Evolutionary conservation across 2,797 vertebrate species (phyloP), one percentile per base, ranked within the genome.

Genomic region (Tapirus indicus): DNA sequence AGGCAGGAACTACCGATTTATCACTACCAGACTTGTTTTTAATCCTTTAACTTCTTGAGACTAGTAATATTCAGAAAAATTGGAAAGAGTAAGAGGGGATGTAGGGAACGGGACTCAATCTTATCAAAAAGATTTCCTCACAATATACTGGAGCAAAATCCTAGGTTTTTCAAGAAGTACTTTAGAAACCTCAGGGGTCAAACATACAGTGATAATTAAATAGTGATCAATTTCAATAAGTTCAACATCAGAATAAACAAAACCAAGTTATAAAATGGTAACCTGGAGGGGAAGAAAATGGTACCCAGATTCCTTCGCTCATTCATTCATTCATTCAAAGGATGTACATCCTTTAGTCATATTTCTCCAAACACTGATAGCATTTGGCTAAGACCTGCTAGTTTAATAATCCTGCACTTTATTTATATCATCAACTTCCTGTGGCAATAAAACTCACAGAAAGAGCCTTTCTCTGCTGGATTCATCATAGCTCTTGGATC

Each of bases 1-100:
- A 96, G 96, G 96, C 91, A 38, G 96, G 56, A 95, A 62, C 77
- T 96, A 93, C 74, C 6, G 44, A 96, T 89, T 95, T 96, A 96
- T 94, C 94, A 86, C 97, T 75, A 91, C 83, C 92, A 97, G 97
- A 54, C 92, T 94, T 84, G 62, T 9, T 85, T 49, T 77, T 86
- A 64, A 44, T 91, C 78, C 60, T 88, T 71, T 83, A 94, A 80
- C 87, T 95, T 95, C 93, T 79, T 66, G 85, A 79, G n/a, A 71
- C 21, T 17, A n/a, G 20, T 41, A 66, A 95, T 52, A 89, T 58
- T 17, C 69, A 89, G 88, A 91, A 94, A 93, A 96, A 88, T 1
- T 12, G 69, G 41, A 52, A 79, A 41, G 32, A 80, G 4, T 10
- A 69, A 38, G 13, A 79, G 0, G n/a, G 32, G 20, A 18, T 74